Conservation (phyloP, 2,888 invertebrate species). For the Drosophila tanythrix region DNA sequence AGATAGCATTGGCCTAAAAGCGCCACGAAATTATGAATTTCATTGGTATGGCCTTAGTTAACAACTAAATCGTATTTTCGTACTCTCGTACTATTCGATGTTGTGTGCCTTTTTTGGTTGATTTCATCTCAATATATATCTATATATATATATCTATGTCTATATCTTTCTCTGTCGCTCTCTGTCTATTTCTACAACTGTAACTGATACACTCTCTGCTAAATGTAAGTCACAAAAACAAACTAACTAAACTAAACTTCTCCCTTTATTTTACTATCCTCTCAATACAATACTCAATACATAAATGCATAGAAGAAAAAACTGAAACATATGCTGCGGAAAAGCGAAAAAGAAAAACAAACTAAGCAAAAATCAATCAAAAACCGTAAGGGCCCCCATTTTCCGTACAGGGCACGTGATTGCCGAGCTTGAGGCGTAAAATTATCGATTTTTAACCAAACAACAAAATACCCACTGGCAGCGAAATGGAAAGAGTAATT, state of each 20-base stretch:
- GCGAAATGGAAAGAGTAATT: slow-evolving; percentile 7
- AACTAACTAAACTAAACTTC: slow-evolving; percentile 15
- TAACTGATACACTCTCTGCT: slow-evolving; percentile 50
- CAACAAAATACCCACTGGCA: slow-evolving; percentile 12
- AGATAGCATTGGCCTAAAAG: slow-evolving; percentile 85
- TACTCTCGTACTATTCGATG: slow-evolving; percentile 6
- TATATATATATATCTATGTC: slow-evolving; percentile 18
- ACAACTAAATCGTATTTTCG: slow-evolving; percentile 1
- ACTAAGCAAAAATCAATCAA: slow-evolving; percentile 63
- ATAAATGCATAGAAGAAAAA: slow-evolving; percentile 4
- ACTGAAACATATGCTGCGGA: slow-evolving; percentile 58
- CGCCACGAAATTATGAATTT: slow-evolving; percentile 86
- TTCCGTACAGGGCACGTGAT: slow-evolving; percentile 18
- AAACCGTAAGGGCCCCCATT: slow-evolving; percentile 3
- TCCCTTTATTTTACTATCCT: slow-evolving; percentile 11
- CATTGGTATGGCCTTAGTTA: slow-evolving; percentile 83
- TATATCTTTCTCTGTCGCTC: slow-evolving; percentile 31
- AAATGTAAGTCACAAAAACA: slow-evolving; percentile 64
- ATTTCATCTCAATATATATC: slow-evolving; percentile 39
- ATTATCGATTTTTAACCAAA: slow-evolving; percentile 64
- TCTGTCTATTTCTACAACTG: slow-evolving; percentile 39
- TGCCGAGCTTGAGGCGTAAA: slow-evolving; percentile 25
- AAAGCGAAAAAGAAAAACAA: slow-evolving; percentile 4
- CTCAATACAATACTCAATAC: neutral
- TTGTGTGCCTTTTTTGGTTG: slow-evolving; percentile 36